Conservation (phyloP, 23 tunicate species). For the Trididemnum clinides region DNA sequence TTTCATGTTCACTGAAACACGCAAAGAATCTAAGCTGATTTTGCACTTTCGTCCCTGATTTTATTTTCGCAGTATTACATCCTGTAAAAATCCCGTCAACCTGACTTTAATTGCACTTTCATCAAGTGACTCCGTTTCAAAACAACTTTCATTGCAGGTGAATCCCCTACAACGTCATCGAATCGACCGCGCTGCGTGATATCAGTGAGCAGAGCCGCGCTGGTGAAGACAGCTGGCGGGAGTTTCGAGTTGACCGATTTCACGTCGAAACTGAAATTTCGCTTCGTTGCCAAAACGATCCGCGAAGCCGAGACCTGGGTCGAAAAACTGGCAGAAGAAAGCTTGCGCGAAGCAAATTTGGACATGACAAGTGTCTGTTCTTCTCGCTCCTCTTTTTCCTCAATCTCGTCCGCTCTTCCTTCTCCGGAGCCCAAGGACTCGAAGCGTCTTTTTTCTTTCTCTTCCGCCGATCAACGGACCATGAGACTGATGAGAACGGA, state of each 20-base stretch:
- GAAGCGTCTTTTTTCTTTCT: constrained; percentile 18
- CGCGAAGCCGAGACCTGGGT: constrained; percentile 78
- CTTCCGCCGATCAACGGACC: neutral
- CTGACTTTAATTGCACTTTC: no score
- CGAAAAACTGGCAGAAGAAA: constrained; percentile 57
- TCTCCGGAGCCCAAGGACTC: constrained; percentile 61
- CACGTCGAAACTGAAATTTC: constrained; percentile 57
- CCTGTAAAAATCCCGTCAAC: no score
- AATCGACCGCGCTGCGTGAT: constrained; percentile 65
- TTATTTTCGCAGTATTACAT: no score
- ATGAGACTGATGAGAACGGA: neutral
- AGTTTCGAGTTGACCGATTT: constrained; percentile 75
- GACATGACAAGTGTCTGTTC: constrained; percentile 88
- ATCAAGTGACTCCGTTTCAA: no score
- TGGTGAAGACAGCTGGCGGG: constrained; percentile 70
- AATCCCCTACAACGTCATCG: constrained; percentile 25
- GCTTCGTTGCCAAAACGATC: constrained; percentile 64
- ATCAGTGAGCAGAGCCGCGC: constrained; percentile 69
- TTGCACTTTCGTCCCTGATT: no score
- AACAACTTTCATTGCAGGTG: neutral
- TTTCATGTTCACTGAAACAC: no score
- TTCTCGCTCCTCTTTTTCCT: constrained; percentile 75
- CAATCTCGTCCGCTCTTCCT: constrained; percentile 53
- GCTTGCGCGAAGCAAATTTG: constrained; percentile 70
- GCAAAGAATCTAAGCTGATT: no score